Percentiles rank a stretch among this genome's conserved stretches.
Evolutionary conservation across 2,113 vertebrate genomes (phyloP).

Genomic region (Machaerirhynchus nigripectus): DNA sequence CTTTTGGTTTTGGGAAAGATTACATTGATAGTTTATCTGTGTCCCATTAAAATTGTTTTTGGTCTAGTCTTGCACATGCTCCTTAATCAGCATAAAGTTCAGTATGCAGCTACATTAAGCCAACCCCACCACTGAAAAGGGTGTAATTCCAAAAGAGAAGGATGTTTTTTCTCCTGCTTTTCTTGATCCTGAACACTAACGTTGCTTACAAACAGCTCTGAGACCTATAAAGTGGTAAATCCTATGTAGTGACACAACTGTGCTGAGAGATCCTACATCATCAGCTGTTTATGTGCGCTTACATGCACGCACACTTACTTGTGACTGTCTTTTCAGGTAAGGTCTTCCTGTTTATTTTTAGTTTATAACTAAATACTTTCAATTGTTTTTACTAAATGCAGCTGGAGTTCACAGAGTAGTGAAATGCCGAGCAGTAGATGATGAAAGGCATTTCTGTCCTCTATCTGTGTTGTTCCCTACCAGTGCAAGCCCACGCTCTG

Average conservation of each 20-base stretch:
- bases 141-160: background rate
- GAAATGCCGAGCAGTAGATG: background rate
- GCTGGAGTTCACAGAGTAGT: background rate
- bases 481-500: rapidly evolving
- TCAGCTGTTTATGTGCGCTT: background rate
- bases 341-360: background rate
- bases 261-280: background rate
- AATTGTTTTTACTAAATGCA: background rate
- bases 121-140: background rate
- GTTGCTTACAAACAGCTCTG: background rate
- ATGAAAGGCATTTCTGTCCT: background rate
- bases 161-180: background rate
- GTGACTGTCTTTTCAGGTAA: background rate
- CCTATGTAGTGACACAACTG: background rate
- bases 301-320: background rate
- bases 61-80: background rate
- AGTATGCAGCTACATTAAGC: background rate
- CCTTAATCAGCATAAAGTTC: background rate
- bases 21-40: background rate
- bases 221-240: background rate
- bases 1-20: background rate
- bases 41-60: background rate
- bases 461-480: background rate
- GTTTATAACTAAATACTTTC: background rate
- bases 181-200: background rate